These are phyloP conservation scores for Apomyelois bistriatella DNA, from an alignment of 2,888 invertebrate genomes.

Conservation along the genomic window DNA sequence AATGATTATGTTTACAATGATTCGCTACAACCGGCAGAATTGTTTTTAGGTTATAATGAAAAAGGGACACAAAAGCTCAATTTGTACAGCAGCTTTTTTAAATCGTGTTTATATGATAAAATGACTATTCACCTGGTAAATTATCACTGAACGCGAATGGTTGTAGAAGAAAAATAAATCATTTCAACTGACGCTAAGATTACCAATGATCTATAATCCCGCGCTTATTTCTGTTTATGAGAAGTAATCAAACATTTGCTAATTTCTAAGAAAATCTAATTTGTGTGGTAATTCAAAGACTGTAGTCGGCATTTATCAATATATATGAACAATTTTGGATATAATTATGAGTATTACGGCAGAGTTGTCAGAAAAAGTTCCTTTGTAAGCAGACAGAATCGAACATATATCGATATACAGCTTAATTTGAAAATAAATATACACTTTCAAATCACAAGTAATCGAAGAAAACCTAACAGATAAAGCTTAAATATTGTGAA, in stretches of 20 bases:
- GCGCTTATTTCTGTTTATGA: conserved; percentile 55
- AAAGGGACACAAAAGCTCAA: conserved; percentile 17
- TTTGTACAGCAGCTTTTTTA: neutral
- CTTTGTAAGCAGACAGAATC: conserved; percentile 44
- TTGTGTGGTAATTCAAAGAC: neutral
- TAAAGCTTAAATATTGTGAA: conserved; percentile 16
- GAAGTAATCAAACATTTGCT: neutral
- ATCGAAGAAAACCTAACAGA: neutral
- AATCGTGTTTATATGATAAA: neutral
- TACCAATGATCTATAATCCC: conserved; percentile 56
- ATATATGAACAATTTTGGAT: neutral
- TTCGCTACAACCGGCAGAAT: conserved; percentile 55
- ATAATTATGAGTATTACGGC: conserved; percentile 6
- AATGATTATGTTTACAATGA: conserved; percentile 21
- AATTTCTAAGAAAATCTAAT: neutral
- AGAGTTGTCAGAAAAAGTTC: conserved; percentile 29
- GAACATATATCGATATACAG: neutral
- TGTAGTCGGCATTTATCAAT: neutral
- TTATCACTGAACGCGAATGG: neutral
- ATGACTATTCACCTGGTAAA: neutral
- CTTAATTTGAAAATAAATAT: neutral
- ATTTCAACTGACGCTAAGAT: conserved; percentile 50
- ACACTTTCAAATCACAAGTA: neutral
- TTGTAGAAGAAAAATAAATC: neutral
- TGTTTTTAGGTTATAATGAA: conserved; percentile 62